Conservation (phyloP, 1,140 invertebrate genomes). For the Hyposmocoma kahamanoa region DNA sequence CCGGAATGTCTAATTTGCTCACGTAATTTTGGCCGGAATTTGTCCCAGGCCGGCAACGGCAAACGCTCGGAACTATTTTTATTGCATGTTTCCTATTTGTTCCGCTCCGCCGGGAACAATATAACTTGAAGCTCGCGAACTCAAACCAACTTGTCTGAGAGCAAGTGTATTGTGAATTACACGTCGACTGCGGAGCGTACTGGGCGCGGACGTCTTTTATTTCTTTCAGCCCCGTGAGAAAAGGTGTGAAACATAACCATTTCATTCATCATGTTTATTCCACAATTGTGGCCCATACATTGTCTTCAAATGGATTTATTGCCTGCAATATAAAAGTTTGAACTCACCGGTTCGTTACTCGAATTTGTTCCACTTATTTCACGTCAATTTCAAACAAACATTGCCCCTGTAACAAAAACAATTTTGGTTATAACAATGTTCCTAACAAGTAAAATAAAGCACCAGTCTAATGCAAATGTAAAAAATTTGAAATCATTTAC, state of each 20-base stretch:
- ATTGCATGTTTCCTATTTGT: conserved; percentile 68
- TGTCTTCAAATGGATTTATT: conserved; percentile 1
- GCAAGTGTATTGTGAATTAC: conserved; percentile 61
- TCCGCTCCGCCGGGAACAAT: conserved; percentile 50
- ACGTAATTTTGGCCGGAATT: conserved; percentile 67
- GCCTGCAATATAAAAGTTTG: conserved; percentile 1
- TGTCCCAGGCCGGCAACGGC: conserved; percentile 52
- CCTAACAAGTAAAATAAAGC: too few relatives aligned
- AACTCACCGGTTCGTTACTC: background rate
- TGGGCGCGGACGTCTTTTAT: conserved; percentile 11
- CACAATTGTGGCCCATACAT: background rate
- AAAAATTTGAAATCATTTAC: too few relatives aligned
- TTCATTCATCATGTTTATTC: background rate
- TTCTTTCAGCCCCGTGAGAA: conserved; percentile 24
- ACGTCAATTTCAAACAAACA: conserved; percentile 1
- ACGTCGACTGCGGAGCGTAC: conserved; percentile 37
- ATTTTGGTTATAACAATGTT: background rate
- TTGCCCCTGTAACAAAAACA: conserved; percentile 1
- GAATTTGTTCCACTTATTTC: background rate
- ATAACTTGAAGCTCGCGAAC: conserved; percentile 48
- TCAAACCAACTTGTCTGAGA: conserved; percentile 46
- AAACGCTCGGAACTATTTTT: conserved; percentile 66
- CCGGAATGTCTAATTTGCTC: conserved; percentile 69
- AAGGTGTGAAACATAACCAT: conserved; percentile 11
- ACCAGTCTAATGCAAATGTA: too few relatives aligned